Evolutionary conservation across 2,113 vertebrate genomes (phyloP).

Genomic region (Budorcas taxicolor): DNA sequence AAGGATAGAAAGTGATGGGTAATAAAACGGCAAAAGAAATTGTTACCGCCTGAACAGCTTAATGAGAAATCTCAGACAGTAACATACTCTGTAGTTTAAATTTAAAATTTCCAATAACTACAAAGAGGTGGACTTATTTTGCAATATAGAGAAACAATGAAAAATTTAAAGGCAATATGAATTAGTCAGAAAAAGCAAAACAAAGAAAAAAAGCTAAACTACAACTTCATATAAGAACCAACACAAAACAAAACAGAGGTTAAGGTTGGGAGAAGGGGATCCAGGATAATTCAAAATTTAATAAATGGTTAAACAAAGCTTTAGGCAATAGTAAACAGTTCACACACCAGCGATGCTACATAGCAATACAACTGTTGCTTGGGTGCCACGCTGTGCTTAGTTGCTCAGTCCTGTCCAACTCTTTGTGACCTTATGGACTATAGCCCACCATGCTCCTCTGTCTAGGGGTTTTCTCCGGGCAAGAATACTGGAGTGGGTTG

Average conservation of each 20-base stretch:
- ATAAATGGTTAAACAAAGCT: constrained; percentile 13
- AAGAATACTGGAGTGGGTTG: neutral
- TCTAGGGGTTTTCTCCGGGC: neutral
- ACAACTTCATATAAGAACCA: neutral
- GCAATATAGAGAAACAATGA: constrained; percentile 11
- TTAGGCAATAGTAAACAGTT: neutral
- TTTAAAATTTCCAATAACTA: constrained; percentile 33
- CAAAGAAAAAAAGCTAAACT: constrained; percentile 3
- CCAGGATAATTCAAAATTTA: constrained; percentile 7
- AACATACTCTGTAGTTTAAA: constrained; percentile 12
- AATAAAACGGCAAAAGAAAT: neutral
- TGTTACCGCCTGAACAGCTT: neutral
- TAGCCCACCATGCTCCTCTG: neutral
- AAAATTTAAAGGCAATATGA: neutral
- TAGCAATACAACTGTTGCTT: neutral
- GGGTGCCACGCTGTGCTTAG: neutral
- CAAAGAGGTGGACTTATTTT: neutral
- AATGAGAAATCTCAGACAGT: neutral
- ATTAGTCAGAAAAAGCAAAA: neutral
- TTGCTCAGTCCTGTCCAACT: neutral
- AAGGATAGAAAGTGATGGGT: neutral
- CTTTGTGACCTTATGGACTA: neutral
- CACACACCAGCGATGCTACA: neutral
- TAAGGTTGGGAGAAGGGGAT: neutral
- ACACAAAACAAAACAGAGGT: neutral